These are phyloP conservation scores for Xiphophorus hellerii DNA, from an alignment of 2,113 vertebrate species.

Conservation along the genomic window DNA sequence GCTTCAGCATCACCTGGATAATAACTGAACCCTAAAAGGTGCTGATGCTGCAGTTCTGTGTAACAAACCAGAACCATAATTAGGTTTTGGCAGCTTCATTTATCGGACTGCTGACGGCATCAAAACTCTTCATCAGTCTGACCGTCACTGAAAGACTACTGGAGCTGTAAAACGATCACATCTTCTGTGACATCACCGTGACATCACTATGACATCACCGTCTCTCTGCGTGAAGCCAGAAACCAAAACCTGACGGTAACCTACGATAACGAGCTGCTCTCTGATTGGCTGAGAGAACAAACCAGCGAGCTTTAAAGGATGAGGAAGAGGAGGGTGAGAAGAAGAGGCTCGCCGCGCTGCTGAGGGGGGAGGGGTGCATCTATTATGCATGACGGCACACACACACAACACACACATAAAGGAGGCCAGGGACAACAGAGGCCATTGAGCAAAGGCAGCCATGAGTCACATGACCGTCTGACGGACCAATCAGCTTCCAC, in stretches of 20 bases:
- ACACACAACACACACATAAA: conserved; percentile 9
- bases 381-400: conserved; percentile 53
- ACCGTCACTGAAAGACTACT: no score
- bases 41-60: no score
- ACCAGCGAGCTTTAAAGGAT: not conserved
- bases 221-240: conserved; percentile 1
- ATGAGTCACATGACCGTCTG: conserved; percentile 57
- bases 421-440: conserved; percentile 22
- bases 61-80: no score
- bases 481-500: conserved; percentile 41
- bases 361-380: conserved; percentile 45
- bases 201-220: conserved; percentile 32
- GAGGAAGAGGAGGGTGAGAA: conserved; percentile 14
- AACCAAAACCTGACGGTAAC: not conserved
- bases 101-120: no score
- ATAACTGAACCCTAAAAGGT: no score
- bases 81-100: no score
- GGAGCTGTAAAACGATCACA: not conserved
- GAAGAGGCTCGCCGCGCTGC: conserved; percentile 23
- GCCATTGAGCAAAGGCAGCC: conserved; percentile 48
- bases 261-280: not conserved
- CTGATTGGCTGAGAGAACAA: conserved; percentile 25
- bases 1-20: no score
- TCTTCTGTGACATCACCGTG: conserved; percentile 41
- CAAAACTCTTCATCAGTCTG: no score